Conservation (phyloP, 2,113 vertebrate species). For the Pedetes capensis region DNA sequence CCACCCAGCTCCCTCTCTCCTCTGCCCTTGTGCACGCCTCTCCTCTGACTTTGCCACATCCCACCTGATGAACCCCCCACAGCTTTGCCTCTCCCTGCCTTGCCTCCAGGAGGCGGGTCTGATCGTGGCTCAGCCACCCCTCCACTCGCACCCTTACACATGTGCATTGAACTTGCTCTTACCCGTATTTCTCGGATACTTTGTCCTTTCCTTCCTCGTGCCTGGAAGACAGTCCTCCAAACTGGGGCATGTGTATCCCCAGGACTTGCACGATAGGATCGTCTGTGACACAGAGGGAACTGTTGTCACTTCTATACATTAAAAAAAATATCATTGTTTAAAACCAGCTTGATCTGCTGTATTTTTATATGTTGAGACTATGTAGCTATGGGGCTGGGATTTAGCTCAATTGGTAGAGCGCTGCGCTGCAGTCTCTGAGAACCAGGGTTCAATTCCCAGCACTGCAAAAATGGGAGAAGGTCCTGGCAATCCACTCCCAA, state of each 20-base stretch:
- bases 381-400: too few relatives aligned
- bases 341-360: neutral
- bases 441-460: too few relatives aligned
- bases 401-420: too few relatives aligned
- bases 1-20: neutral
- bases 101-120: neutral
- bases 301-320: neutral
- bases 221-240: neutral
- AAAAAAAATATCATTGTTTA: neutral
- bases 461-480: too few relatives aligned
- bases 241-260: accelerated
- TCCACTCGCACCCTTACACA: accelerated
- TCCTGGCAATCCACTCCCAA: too few relatives aligned
- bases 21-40: neutral
- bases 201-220: neutral
- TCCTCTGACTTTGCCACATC: neutral
- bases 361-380: neutral
- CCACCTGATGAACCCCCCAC: accelerated
- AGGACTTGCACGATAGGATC: neutral
- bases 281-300: neutral
- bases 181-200: neutral
- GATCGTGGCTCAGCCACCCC: accelerated
- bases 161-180: too few relatives aligned
- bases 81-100: too few relatives aligned
- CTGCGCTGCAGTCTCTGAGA: too few relatives aligned